phyloP scores from a whole-genome alignment of 2,797 vertebrate species.

The Sebastes kiyomatsui region DNA sequence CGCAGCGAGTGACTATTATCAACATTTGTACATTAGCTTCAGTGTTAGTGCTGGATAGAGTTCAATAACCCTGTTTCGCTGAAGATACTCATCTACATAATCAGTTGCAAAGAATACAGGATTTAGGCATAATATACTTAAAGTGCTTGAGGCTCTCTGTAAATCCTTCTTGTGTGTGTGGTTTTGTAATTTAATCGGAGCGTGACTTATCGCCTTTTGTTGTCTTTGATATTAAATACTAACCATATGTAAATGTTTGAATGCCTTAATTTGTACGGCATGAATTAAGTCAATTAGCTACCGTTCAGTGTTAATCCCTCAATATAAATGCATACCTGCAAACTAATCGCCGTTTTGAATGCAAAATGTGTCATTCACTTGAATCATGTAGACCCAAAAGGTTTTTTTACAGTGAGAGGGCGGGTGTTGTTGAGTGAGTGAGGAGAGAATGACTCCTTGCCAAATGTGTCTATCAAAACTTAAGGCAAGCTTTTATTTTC shows the following conservation, averaged over 20 bases:
- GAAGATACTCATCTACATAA: background rate
- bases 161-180: background rate
- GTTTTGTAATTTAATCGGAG: background rate
- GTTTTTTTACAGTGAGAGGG: background rate
- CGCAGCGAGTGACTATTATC: background rate
- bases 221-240: slow-evolving; percentile 11
- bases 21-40: background rate
- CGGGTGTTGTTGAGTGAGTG: background rate
- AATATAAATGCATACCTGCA: background rate
- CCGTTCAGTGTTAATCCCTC: background rate
- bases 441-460: background rate
- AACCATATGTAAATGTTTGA: background rate
- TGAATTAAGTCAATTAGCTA: background rate
- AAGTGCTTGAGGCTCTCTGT: background rate
- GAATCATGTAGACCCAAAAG: background rate
- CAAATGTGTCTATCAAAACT: background rate
- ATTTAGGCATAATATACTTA: background rate
- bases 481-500: too few species aligned
- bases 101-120: background rate
- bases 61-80: background rate
- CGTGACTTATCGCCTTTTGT: slow-evolving; percentile 8
- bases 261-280: background rate
- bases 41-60: background rate
- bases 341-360: background rate
- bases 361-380: background rate